These are phyloP conservation scores for Oxyura jamaicensis DNA, from an alignment of 2,113 vertebrate genomes.

Conservation along the genomic window DNA sequence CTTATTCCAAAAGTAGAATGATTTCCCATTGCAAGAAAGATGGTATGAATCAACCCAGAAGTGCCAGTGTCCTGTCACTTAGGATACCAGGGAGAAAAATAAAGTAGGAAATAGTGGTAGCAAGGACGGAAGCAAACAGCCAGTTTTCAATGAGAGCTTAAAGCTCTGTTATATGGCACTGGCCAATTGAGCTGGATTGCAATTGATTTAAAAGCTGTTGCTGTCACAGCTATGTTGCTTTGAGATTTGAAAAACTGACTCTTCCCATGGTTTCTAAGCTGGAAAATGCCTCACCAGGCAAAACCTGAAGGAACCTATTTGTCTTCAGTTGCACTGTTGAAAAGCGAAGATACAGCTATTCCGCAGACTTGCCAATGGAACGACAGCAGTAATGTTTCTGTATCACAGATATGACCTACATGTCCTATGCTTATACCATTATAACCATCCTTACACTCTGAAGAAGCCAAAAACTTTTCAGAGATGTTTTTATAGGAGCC, in stretches of 20 bases:
- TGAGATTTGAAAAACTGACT: not conserved
- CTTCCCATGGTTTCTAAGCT: not conserved
- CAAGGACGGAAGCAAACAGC: not conserved
- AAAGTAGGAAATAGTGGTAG: not conserved
- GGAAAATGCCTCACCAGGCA: not conserved
- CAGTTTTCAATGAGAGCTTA: not conserved
- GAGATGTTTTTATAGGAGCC: not conserved
- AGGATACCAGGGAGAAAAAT: not conserved
- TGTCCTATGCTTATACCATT: no score
- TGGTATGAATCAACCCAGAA: not conserved
- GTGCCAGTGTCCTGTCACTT: not conserved
- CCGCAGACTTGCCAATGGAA: not conserved
- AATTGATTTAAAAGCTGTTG: not conserved
- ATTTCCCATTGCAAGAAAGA: not conserved
- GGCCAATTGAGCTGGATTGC: not conserved
- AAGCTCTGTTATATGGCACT: not conserved
- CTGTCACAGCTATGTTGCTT: not conserved
- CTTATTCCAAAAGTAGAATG: accelerated
- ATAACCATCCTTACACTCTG: not conserved
- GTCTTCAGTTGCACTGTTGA: not conserved
- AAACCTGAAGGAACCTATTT: not conserved
- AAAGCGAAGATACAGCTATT: not conserved
- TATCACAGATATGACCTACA: not conserved
- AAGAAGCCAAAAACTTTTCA: not conserved
- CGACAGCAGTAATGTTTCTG: not conserved